These are phyloP conservation scores for Phaethon lepturus DNA, from an alignment of 2,113 vertebrate species.

Conservation along the genomic window DNA sequence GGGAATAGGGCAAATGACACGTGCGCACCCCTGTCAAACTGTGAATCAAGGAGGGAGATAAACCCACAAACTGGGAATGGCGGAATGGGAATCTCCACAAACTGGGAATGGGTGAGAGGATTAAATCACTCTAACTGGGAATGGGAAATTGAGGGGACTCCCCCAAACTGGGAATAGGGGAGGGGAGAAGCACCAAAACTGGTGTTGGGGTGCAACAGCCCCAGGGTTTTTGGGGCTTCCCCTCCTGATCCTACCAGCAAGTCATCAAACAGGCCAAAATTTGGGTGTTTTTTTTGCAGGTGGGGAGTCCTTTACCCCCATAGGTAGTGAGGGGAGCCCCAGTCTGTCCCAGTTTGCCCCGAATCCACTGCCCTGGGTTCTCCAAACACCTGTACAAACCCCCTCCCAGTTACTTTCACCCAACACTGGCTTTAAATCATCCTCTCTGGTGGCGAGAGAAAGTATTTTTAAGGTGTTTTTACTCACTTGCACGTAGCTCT, in stretches of 20 bases:
- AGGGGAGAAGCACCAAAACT: neutral
- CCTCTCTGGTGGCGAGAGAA: accelerated
- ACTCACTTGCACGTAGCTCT: neutral
- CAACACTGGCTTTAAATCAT: neutral
- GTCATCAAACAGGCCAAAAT: neutral
- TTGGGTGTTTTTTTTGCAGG: neutral
- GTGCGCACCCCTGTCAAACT: neutral
- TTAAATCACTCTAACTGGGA: too few species aligned
- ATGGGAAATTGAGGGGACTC: too few species aligned
- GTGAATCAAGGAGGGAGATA: neutral
- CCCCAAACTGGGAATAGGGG: neutral
- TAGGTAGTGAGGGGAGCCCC: neutral
- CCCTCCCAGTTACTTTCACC: too few species aligned
- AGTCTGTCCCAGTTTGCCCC: too few species aligned
- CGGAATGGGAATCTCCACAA: too few species aligned
- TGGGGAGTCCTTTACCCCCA: too few species aligned
- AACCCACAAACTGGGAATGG: neutral
- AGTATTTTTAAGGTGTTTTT: neutral
- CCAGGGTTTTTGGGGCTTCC: neutral
- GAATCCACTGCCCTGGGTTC: accelerated
- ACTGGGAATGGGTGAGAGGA: neutral
- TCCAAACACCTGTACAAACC: neutral
- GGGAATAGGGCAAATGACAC: neutral
- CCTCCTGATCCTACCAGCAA: accelerated
- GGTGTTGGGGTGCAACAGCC: accelerated